Conservation (phyloP, 2,888 invertebrate genomes). For the Meliscaeva auricollis region DNA sequence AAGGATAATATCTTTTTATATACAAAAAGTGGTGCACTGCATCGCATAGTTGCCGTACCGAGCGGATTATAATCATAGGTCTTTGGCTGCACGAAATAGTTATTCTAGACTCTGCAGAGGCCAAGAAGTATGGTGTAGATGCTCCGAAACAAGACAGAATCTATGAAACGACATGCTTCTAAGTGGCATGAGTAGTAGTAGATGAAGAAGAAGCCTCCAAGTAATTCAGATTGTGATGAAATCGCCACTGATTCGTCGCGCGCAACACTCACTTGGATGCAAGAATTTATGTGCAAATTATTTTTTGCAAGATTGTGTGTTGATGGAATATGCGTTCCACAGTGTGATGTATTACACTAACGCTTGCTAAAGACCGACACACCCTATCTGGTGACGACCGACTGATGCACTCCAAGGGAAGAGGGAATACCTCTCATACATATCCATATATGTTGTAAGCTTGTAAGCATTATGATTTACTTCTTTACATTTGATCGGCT, state of each 20-base stretch:
- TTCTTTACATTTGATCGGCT: conserved; percentile 35
- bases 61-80: conserved; percentile 62
- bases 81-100: conserved; percentile 16
- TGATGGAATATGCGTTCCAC: conserved; percentile 51
- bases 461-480: conserved; percentile 33
- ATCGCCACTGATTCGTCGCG: conserved; percentile 70
- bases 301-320: conserved; percentile 62
- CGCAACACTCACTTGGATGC: conserved; percentile 31
- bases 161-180: conserved; percentile 25
- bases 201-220: conserved; percentile 19
- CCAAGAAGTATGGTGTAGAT: neutral
- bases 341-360: conserved; percentile 59
- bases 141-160: neutral
- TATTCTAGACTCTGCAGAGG: conserved; percentile 4
- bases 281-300: conserved; percentile 66
- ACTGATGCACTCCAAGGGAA: neutral
- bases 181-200: conserved; percentile 33
- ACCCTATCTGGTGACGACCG: no score
- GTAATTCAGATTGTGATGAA: conserved; percentile 63
- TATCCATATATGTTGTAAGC: neutral
- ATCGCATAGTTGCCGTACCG: neutral
- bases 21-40: conserved; percentile 17
- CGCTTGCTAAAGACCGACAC: conserved; percentile 47
- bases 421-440: neutral
- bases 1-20: conserved; percentile 63